Evolutionary conservation across 2,888 invertebrate genomes (phyloP), one percentile per base, ranked within the genome.

Genomic region (Operophtera brumata): DNA sequence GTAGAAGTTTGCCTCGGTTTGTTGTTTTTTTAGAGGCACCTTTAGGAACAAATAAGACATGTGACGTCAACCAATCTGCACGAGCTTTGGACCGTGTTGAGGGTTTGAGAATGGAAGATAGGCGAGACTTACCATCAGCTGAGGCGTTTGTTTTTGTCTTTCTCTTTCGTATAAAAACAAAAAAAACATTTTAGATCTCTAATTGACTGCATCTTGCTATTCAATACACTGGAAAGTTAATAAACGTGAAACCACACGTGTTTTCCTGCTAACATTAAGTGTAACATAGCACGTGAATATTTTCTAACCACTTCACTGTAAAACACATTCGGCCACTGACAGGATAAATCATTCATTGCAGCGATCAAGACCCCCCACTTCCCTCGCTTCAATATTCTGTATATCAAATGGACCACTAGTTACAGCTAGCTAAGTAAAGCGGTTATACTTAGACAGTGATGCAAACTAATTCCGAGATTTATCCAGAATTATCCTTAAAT

Each of bases 401-500:
- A 30, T 48, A 40, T 28, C 10, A 30, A 46, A 42, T 42, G 14
- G 20, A 46, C 41, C 46, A 46, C 45, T 51, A 36, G n/a, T 36
- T n/a, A n/a, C n/a, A 8, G 5, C 10, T n/a, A 11, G 11, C 5
- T 34, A 34, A 11, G 11, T 25, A 10, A n/a, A 8, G 26, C 20
- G n/a, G 10, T 41, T 30, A 47, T 12, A 20, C 14, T 48, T 36
- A 28, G 36, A 1, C 10, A 13, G 10, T 41, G 36, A 46, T 37
- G 44, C 37, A 20, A 37, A 39, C 41, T n/a, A 30, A 45, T 28
- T 46, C 20, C 9, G 7, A 34, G 28, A n/a, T 26, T 41, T 48
- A 20, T 12, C 20, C n/a, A 14, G 28, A 42, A 30, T 55, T 55
- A 43, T 43, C 58, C 56, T 62, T 55, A 61, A 60, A 64, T 62